A percentile compares a stretch with the other conserved stretches of the same genome.
Evolutionary conservation across 2,888 invertebrate species (phyloP).

Genomic region (Ormyrus pomaceus): DNA sequence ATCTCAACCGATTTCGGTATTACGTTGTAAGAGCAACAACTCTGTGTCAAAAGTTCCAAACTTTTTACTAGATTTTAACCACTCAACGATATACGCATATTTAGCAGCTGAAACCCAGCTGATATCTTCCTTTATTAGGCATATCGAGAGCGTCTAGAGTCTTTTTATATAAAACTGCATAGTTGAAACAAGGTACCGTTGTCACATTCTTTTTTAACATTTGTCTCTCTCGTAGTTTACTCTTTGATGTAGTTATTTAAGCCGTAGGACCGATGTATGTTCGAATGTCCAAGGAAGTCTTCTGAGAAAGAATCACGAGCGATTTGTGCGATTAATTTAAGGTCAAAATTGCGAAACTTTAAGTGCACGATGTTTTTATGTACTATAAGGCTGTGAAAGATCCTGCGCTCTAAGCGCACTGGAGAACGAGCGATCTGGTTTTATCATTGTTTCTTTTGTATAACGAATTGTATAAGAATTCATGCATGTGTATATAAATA

Average conservation of each 20-base stretch:
- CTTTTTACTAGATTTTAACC: conserved; percentile 18
- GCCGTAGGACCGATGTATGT: too few relatives aligned
- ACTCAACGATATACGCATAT: background rate
- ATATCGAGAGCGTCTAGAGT: conserved; percentile 21
- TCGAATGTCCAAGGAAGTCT: too few relatives aligned
- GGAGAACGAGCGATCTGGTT: conserved; percentile 19
- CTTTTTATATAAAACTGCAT: conserved; percentile 27
- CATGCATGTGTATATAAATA: conserved; percentile 43
- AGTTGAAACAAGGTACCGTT: background rate
- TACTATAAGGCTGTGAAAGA: conserved; percentile 56
- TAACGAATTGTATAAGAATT: conserved; percentile 1
- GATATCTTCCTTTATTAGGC: conserved; percentile 19
- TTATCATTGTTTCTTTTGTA: conserved; percentile 6
- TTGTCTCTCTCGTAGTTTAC: conserved; percentile 5
- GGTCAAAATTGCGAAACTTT: background rate
- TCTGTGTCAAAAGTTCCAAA: conserved; percentile 6
- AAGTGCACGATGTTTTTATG: conserved; percentile 35
- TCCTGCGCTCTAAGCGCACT: conserved; percentile 6
- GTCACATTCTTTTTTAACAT: conserved; percentile 1
- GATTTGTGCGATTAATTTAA: conserved; percentile 2
- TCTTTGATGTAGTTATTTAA: too few relatives aligned
- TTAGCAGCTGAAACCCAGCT: background rate
- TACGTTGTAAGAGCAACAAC: too few relatives aligned
- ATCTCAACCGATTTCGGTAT: too few relatives aligned
- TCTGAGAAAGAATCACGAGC: background rate